Evolutionary conservation across 1,140 invertebrate genomes (phyloP), one percentile per base, ranked within the genome.

Genomic region (Neodiprion fabricii): DNA sequence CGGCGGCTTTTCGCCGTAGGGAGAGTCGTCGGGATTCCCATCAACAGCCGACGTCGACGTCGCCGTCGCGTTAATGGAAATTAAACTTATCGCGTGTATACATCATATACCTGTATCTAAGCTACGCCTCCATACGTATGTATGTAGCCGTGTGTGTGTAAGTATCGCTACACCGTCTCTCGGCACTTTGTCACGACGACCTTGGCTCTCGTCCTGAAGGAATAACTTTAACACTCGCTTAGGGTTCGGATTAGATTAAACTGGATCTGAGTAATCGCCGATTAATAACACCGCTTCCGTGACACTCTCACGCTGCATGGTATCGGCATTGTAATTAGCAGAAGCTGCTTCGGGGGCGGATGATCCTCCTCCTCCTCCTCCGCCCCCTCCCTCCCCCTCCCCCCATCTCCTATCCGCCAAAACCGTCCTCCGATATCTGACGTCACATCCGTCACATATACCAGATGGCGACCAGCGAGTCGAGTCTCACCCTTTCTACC

Each of bases 181-280:
- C 50, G 10, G 50, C 50, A 53, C 50, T 53, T 53, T 53, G 50
- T 53, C 50, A 53, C 50, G 50, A 53, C n/a, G n/a, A 10, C 50
- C 50, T n/a, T 53, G 17, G 10, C 10, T 53, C 50, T 53, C 50
- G 50, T 53, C 50, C 50, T 53, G n/a, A 21, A 21, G 17, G 50
- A 75, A 81, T 81, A 78, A 81, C 78, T 81, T 79, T 79, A 53
- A 53, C 50, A 53, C 73, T 75, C 79, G 75, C 79, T 81, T 72
- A 77, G 61, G 61, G 78, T 73, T 78, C 76, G 79, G 77, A 84
- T 82, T 84, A 83, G 80, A 85, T 85, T 83, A 84, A 80, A 82
- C 84, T 77, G 75, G 72, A 76, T 61, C 69, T 21, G 77, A 83
- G 81, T 86, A 87, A 86, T 85, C 83, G 83, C 79, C 82, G 82